Evolutionary conservation across 23 tunicate genomes (phyloP).

Genomic region (Trididemnum clinides): DNA sequence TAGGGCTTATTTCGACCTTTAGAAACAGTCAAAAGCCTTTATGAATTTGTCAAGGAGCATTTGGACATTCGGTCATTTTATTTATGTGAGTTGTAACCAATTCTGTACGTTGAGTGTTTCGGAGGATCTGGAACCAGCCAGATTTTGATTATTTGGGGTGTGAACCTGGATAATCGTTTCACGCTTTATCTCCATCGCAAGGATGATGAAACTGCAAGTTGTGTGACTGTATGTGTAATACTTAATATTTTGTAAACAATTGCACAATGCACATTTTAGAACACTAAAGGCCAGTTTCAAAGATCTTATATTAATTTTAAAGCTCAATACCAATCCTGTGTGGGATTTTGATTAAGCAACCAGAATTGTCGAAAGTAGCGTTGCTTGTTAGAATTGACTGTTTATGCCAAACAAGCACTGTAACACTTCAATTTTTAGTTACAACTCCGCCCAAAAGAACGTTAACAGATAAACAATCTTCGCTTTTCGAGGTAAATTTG

Average conservation of each 20-base stretch:
- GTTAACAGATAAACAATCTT: conserved; percentile 32
- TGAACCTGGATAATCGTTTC: background rate
- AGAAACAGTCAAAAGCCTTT: conserved; percentile 27
- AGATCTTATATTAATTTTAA: too few species aligned
- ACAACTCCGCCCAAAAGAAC: conserved; percentile 61
- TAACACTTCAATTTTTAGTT: too few species aligned
- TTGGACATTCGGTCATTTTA: background rate
- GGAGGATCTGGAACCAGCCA: too few species aligned
- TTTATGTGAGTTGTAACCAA: conserved; percentile 22
- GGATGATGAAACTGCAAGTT: too few species aligned
- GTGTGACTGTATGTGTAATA: too few species aligned
- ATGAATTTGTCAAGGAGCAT: conserved; percentile 42
- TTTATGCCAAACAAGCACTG: background rate
- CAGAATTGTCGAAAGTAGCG: background rate
- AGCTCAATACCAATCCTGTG: too few species aligned
- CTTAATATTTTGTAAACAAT: too few species aligned
- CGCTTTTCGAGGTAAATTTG: conserved; percentile 53
- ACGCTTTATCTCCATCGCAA: background rate
- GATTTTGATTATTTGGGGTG: too few species aligned
- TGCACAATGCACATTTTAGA: too few species aligned
- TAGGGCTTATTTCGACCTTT: conserved; percentile 60
- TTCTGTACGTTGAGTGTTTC: background rate
- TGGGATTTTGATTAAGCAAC: too few species aligned
- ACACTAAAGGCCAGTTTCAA: too few species aligned
- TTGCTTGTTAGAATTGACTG: background rate